Evolutionary conservation across 2,797 vertebrate genomes (phyloP).

Genomic region (Hirundo rustica): DNA sequence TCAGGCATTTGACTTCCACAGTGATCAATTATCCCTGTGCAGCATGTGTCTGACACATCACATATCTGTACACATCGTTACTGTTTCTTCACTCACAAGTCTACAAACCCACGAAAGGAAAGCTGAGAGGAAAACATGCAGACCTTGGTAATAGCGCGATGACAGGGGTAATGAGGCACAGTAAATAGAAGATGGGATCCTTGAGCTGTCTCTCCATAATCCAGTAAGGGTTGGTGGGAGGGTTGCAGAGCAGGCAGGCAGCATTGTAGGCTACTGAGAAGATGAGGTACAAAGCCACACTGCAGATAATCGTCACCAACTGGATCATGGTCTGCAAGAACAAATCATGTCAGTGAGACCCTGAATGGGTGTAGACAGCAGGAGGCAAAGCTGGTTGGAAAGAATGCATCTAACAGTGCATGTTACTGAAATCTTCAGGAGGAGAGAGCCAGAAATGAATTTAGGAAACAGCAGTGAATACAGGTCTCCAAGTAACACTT

Average conservation of each 20-base stretch:
- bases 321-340: slow-evolving; percentile 86
- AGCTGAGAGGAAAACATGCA: background rate
- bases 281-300: slow-evolving; percentile 81
- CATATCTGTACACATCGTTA: fast-evolving
- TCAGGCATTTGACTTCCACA: background rate
- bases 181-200: slow-evolving; percentile 88
- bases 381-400: background rate
- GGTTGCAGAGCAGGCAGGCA: slow-evolving; percentile 85
- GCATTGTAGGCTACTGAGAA: slow-evolving; percentile 84
- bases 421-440: background rate
- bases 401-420: background rate
- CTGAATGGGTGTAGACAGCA: background rate
- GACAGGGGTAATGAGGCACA: slow-evolving; percentile 85
- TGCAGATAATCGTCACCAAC: slow-evolving; percentile 79
- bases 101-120: background rate
- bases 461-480: background rate
- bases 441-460: background rate
- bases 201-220: slow-evolving; percentile 86
- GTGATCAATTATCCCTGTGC: background rate
- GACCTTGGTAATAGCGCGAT: slow-evolving; percentile 92
- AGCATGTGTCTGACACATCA: background rate
- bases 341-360: background rate
- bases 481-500: background rate
- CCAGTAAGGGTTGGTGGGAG: slow-evolving; percentile 87
- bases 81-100: background rate